These are phyloP conservation scores for Hirtodrosophila confusa DNA, from an alignment of 2,888 invertebrate genomes.

Conservation along the genomic window DNA sequence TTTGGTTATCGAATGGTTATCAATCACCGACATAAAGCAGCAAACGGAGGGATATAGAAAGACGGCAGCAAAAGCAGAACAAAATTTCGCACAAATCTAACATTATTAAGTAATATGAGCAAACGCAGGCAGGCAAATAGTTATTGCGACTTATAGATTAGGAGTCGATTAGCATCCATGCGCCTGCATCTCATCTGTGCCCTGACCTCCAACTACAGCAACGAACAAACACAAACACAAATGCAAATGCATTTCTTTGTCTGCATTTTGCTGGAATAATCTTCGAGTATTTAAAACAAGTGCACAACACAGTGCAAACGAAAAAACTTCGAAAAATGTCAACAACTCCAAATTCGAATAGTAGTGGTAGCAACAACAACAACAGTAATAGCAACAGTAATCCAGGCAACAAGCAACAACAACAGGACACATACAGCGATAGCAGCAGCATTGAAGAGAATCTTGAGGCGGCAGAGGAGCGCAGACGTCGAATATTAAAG, in stretches of 20 bases:
- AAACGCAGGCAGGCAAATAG: constrained; percentile 30
- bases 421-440: constrained; percentile 85
- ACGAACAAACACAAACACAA: constrained; percentile 11
- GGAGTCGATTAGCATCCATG: constrained; percentile 40
- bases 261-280: constrained; percentile 56
- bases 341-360: constrained; percentile 81
- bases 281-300: constrained; percentile 27
- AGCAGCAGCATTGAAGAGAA: constrained; percentile 94
- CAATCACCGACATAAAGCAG: constrained; percentile 32
- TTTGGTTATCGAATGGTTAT: constrained; percentile 27
- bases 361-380: constrained; percentile 78
- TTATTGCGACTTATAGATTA: constrained; percentile 58
- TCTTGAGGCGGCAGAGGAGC: constrained; percentile 89
- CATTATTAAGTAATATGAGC: constrained; percentile 46
- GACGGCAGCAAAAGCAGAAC: constrained; percentile 33
- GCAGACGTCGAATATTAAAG: constrained; percentile 88
- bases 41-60: constrained; percentile 37
- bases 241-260: constrained; percentile 62
- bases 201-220: neutral
- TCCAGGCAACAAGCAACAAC: constrained; percentile 60
- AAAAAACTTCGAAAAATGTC: constrained; percentile 75
- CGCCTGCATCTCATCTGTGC: neutral
- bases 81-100: constrained; percentile 54
- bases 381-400: constrained; percentile 48
- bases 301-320: constrained; percentile 44